Evolutionary conservation across 92 coral and sea anemone genomes (phyloP).

Genomic region (Actinostola sp.): DNA sequence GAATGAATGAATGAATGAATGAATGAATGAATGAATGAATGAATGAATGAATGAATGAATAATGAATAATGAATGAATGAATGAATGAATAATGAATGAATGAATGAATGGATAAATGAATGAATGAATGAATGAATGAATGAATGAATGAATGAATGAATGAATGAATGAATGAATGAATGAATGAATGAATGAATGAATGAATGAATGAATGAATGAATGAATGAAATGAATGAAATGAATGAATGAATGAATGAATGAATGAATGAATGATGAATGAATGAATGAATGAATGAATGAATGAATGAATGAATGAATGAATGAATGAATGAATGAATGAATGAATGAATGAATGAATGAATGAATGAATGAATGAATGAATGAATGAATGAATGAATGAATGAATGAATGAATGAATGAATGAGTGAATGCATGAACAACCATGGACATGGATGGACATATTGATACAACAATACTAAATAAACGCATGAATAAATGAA

Average conservation of each 20-base stretch:
- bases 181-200: background rate
- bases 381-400: background rate
- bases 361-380: background rate
- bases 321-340: background rate
- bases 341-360: constrained; percentile 2
- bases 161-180: background rate
- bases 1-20: background rate
- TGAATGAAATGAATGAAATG: too few relatives aligned
- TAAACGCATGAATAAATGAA: background rate
- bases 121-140: background rate
- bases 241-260: too few relatives aligned
- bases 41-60: too few relatives aligned
- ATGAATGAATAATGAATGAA: background rate
- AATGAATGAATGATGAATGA: background rate
- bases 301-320: background rate
- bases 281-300: constrained; percentile 2
- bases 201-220: background rate
- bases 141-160: background rate
- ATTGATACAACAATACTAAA: too few relatives aligned
- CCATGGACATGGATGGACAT: too few relatives aligned
- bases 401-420: background rate
- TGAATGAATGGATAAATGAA: background rate
- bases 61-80: background rate
- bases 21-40: background rate
- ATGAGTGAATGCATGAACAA: background rate